Conservation (phyloP, 37 sponge, comb jelly and placozoan genomes). For the Theonella swinhoei region DNA sequence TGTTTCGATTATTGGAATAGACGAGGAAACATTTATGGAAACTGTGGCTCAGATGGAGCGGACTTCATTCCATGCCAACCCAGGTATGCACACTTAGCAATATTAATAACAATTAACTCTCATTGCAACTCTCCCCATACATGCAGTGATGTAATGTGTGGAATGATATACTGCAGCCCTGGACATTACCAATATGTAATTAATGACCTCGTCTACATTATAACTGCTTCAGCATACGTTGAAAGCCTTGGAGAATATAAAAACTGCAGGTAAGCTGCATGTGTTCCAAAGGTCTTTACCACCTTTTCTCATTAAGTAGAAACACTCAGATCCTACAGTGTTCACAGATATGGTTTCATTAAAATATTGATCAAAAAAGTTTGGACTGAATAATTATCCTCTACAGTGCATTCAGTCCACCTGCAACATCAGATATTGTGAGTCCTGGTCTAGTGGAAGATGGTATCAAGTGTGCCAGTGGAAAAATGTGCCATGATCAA, state of each 20-base stretch:
- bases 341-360: too few species aligned
- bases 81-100: too few species aligned
- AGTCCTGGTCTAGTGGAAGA: constrained; percentile 60
- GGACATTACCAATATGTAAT: background rate
- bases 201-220: background rate
- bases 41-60: constrained; percentile 43
- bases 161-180: constrained; percentile 9
- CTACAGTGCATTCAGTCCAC: constrained; percentile 31
- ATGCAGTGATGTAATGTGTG: constrained; percentile 54
- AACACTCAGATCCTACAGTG: too few species aligned
- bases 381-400: too few species aligned
- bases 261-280: too few species aligned
- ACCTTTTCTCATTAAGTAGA: too few species aligned
- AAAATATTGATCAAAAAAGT: too few species aligned
- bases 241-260: background rate
- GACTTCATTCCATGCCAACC: constrained; percentile 42
- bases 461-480: constrained; percentile 53
- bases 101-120: too few species aligned
- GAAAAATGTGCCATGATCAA: constrained; percentile 44
- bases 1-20: constrained; percentile 27
- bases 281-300: too few species aligned
- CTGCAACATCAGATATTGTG: constrained; percentile 18
- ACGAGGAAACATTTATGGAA: constrained; percentile 32
- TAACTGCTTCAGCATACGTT: too few species aligned
- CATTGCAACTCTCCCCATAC: too few species aligned